phyloP scores from a whole-genome alignment of 2,888 invertebrate genomes.

The Apamea epomidion region DNA sequence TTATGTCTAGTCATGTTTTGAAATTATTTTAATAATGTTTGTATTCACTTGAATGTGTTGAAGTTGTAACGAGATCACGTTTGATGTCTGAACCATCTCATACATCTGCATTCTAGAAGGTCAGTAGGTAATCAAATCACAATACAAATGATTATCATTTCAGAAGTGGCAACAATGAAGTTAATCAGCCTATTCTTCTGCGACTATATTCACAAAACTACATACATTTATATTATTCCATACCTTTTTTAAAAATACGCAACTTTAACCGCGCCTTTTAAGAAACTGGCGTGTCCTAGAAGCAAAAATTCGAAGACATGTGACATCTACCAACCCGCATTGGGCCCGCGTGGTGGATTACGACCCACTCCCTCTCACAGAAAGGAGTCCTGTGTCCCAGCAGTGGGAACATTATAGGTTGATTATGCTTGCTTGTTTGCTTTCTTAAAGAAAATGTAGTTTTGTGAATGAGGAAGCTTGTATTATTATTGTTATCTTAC shows the following conservation, averaged over 20 bases:
- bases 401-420: no score
- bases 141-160: not conserved
- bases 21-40: conserved; percentile 14
- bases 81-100: not conserved
- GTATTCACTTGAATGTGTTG: conserved; percentile 1
- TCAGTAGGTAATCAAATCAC: not conserved
- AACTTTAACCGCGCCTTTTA: no score
- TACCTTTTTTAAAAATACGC: no score
- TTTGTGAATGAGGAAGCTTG: not conserved
- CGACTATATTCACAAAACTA: no score
- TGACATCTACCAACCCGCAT: no score
- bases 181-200: not conserved
- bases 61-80: conserved; percentile 1
- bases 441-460: not conserved
- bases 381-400: no score
- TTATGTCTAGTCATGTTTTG: conserved; percentile 41
- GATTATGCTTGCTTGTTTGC: no score
- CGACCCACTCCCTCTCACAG: no score
- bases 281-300: no score
- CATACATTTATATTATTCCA: no score
- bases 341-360: no score
- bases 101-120: not conserved
- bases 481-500: not conserved
- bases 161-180: not conserved
- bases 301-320: no score